Evolutionary conservation across 2,113 vertebrate genomes (phyloP).

Genomic region (Azemiops feae): DNA sequence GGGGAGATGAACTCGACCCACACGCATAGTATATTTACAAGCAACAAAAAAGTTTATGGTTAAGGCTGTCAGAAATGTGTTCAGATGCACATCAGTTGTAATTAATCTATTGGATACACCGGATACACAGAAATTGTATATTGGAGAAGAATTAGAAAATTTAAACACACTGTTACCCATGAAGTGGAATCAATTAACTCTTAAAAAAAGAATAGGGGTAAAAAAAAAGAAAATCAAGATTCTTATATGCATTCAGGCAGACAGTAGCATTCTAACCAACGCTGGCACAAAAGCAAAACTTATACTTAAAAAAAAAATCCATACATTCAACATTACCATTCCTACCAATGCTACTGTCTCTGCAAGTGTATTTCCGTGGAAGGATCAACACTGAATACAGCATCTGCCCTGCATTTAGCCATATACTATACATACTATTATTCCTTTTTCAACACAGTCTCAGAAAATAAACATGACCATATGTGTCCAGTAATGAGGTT

Average conservation of each 20-base stretch:
- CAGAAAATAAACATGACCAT: slow-evolving; percentile 23
- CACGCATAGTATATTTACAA: slow-evolving; percentile 24
- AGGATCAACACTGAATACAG: slow-evolving; percentile 41
- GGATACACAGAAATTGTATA: slow-evolving; percentile 35
- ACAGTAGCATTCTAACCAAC: slow-evolving; percentile 46
- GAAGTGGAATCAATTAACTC: slow-evolving; percentile 49
- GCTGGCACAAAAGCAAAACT: slow-evolving; percentile 1
- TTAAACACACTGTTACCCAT: slow-evolving; percentile 42
- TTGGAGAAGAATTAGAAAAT: slow-evolving; percentile 34
- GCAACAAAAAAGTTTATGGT: slow-evolving; percentile 5
- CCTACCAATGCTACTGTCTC: slow-evolving; percentile 49
- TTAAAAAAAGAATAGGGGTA: slow-evolving; percentile 27
- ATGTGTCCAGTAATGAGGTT: slow-evolving; percentile 2
- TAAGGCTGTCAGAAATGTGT: slow-evolving; percentile 38
- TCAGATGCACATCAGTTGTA: slow-evolving; percentile 44
- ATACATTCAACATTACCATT: slow-evolving; percentile 50
- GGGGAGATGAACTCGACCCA: slow-evolving; percentile 35
- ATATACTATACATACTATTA: slow-evolving; percentile 37
- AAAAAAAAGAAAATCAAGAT: slow-evolving; percentile 38
- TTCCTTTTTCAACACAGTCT: slow-evolving; percentile 34
- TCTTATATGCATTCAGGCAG: slow-evolving; percentile 26
- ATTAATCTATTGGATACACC: slow-evolving; percentile 24
- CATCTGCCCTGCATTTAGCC: slow-evolving; percentile 44
- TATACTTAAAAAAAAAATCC: slow-evolving; percentile 58
- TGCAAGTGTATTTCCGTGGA: slow-evolving; percentile 45